Percentiles rank a stretch among this genome's conserved stretches.
phyloP scores from a whole-genome alignment of 2,888 invertebrate species.

The Dicyrtoma fusca region DNA sequence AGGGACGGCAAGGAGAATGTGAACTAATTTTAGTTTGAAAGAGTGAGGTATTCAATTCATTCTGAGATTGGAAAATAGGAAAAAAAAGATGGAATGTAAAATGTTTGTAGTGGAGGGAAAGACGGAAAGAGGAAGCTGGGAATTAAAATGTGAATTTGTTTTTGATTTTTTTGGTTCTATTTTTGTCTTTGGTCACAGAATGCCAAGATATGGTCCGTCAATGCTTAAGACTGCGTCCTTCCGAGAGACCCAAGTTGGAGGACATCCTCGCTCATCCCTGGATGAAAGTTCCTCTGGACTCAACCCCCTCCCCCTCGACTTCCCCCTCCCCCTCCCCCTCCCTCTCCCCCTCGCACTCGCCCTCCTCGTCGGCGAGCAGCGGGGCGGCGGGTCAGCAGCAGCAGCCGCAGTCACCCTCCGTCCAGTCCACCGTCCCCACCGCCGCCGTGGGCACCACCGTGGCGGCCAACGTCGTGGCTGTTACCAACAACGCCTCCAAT shows the following conservation, averaged over 20 bases:
- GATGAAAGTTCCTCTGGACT: slow-evolving; percentile 59
- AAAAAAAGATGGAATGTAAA: background rate
- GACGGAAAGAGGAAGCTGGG: too few species aligned
- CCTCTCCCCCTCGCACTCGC: slow-evolving; percentile 53
- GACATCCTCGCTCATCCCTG: slow-evolving; percentile 64
- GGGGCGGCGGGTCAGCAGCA: slow-evolving; percentile 12
- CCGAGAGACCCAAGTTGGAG: slow-evolving; percentile 62
- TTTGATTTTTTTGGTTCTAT: background rate
- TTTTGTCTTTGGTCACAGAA: slow-evolving; percentile 58
- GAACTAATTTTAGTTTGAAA: background rate
- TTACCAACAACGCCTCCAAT: background rate
- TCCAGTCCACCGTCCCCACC: slow-evolving; percentile 18
- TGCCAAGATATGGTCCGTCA: slow-evolving; percentile 64
- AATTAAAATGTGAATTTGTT: background rate
- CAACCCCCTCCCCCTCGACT: slow-evolving; percentile 53
- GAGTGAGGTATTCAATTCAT: too few species aligned
- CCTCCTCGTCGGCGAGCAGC: slow-evolving; percentile 53
- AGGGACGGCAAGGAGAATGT: background rate
- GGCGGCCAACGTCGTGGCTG: background rate
- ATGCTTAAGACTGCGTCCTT: slow-evolving; percentile 63
- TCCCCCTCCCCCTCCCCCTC: slow-evolving; percentile 55
- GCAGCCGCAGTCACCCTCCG: slow-evolving; percentile 7
- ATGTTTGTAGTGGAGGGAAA: too few species aligned
- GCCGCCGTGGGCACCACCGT: background rate
- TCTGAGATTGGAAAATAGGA: too few species aligned